Base-by-base conservation (phyloP, 2,113 vertebrate genomes). In the Casuarius casuarius region DNA sequence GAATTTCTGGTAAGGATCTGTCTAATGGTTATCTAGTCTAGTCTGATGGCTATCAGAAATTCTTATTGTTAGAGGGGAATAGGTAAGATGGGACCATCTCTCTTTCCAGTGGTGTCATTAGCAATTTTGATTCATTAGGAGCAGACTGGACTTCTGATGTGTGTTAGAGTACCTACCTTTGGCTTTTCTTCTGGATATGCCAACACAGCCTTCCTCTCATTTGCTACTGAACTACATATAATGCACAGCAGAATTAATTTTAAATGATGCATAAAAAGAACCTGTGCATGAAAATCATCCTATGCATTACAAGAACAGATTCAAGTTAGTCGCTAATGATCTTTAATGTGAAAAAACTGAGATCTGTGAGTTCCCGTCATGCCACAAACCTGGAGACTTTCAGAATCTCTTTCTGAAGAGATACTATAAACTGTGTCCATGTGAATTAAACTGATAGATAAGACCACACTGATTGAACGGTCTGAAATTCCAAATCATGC, bases 401-500 rank as follows among this genome's bases (percentile, higher is more conserved):
- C 38, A 85, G 26, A 56, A 38, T 78, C 33, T 78, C 90, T 94
- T 92, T 72, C 46, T 49, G 73, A 42, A 42, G 67, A 67, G 19
- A 28, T 23, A 23, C 70, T 92, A 74, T 79, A 67, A 58, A 49
- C 93, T 67, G 77, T 67, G 52, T 42, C 61, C 25, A 10, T 65
- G 48, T 62, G 72, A 96, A 89, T 82, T 94, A 90, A 93, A 77
- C 87, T 71, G 93, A 84, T 48, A 48, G 68, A 26, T 87, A 82
- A 95, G 67, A 94, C 38, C n/a, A 67, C 38, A 20, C 49, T 71
- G 31, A 46, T 92, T 97, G 92, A 95, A 33, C 90, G 38, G 56
- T 38, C 35, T 87, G 7, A 28, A 63, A 73, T 51, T 91, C n/a
- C 79, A 78, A 81, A 79, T 25, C 83, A 59, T 31, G 38, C 38